A percentile compares a stretch with the other conserved stretches of the same genome.
phyloP scores from a whole-genome alignment of 1,140 invertebrate genomes.

The Saccostrea echinata region DNA sequence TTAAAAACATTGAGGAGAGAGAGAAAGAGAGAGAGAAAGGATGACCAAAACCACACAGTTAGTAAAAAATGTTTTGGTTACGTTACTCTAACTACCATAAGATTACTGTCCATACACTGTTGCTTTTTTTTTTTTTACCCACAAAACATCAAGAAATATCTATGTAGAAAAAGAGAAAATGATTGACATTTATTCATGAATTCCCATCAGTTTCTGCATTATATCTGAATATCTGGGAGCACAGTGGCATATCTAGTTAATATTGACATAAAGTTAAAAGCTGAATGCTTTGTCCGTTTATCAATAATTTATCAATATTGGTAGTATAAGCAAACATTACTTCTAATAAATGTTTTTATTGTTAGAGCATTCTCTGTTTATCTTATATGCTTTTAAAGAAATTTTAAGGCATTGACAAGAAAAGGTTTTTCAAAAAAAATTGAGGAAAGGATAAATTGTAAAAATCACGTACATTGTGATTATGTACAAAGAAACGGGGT shows the following conservation, averaged over 20 bases:
- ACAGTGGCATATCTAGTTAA: not conserved
- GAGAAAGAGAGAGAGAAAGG: not conserved
- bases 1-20: not conserved
- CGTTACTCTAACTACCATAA: slow-evolving; percentile 1
- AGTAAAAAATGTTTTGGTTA: not conserved
- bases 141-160: slow-evolving; percentile 39
- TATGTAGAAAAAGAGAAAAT: slow-evolving; percentile 35
- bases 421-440: not conserved
- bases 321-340: slow-evolving; percentile 14
- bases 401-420: not conserved
- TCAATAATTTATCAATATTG: slow-evolving; percentile 1
- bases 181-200: slow-evolving; percentile 37
- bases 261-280: slow-evolving; percentile 19
- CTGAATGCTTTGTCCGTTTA: not conserved
- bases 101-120: slow-evolving; percentile 8
- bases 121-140: not conserved
- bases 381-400: not conserved
- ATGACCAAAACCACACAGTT: slow-evolving; percentile 27
- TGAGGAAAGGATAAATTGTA: not conserved
- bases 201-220: not conserved
- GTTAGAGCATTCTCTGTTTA: not conserved
- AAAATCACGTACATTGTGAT: not conserved
- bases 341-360: not conserved
- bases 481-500: not conserved
- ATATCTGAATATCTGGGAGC: slow-evolving; percentile 1